Conservation (phyloP, 2,797 vertebrate genomes). For the Zenarchopterus dispar region DNA sequence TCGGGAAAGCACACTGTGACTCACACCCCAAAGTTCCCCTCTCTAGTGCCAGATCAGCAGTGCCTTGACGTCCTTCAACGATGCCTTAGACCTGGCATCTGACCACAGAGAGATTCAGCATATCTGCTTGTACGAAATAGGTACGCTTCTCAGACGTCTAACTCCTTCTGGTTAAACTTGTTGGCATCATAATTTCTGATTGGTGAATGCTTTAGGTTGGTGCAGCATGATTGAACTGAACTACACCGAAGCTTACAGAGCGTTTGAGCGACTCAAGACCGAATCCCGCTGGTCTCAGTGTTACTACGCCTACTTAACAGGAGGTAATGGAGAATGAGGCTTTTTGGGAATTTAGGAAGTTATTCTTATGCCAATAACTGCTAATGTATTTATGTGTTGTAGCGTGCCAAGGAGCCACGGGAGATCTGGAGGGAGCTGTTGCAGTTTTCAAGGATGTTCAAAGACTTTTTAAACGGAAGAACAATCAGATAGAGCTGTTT, state of each 20-base stretch:
- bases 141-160: constrained; percentile 71
- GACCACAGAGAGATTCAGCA: constrained; percentile 99
- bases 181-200: constrained; percentile 21
- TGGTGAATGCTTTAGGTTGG: constrained; percentile 85
- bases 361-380: constrained; percentile 1
- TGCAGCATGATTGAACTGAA: constrained; percentile 99
- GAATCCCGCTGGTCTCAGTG: constrained; percentile 99
- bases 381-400: constrained; percentile 25
- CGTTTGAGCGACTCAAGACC: constrained; percentile 94
- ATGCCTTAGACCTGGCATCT: constrained; percentile 92
- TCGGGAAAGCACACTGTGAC: constrained; percentile 2
- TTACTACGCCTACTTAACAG: constrained; percentile 97
- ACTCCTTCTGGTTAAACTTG: neutral
- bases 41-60: constrained; percentile 94
- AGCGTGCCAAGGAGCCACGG: constrained; percentile 96
- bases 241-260: constrained; percentile 91
- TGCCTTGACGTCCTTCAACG: constrained; percentile 94
- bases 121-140: constrained; percentile 98
- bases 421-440: constrained; percentile 88
- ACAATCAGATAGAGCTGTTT: constrained; percentile 98
- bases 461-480: constrained; percentile 95
- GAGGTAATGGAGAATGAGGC: constrained; percentile 77
- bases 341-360: neutral
- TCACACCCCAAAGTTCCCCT: constrained; percentile 33
- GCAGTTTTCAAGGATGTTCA: constrained; percentile 92